Evolutionary conservation across 2,888 invertebrate genomes (phyloP).

Genomic region (Epistrophe eligans): DNA sequence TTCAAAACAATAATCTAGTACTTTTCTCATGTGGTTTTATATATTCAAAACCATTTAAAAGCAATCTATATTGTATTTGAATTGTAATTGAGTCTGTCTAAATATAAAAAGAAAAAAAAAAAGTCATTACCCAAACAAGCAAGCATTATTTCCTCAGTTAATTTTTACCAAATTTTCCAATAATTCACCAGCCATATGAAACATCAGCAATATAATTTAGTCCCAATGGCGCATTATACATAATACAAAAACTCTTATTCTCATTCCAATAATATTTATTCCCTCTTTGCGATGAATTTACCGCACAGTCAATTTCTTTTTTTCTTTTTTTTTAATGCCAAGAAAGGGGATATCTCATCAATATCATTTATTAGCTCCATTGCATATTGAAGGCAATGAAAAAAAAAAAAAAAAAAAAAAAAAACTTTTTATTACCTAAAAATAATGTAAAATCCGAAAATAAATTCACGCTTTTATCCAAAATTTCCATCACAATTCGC

Average conservation of each 20-base stretch:
- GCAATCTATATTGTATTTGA: slow-evolving; percentile 6
- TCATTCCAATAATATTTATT: not conserved
- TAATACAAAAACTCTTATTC: slow-evolving; percentile 2
- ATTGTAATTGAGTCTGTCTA: not conserved
- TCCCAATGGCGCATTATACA: not conserved
- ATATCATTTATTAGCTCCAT: slow-evolving; percentile 37
- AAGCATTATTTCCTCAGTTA: slow-evolving; percentile 31
- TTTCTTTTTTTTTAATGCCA: not conserved
- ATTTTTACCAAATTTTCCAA: slow-evolving; percentile 38
- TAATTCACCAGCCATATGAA: slow-evolving; percentile 49
- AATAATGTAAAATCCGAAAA: slow-evolving; percentile 49
- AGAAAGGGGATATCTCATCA: slow-evolving; percentile 38
- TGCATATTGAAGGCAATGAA: slow-evolving; percentile 8
- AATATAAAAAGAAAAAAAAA: slow-evolving; percentile 11
- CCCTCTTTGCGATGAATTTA: not conserved
- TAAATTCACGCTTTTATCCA: slow-evolving; percentile 3
- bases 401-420: not conserved
- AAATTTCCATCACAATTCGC: slow-evolving; percentile 24
- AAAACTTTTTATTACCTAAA: slow-evolving; percentile 28
- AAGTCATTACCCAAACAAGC: slow-evolving; percentile 38
- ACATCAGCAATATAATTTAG: not conserved
- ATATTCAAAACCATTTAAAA: slow-evolving; percentile 3
- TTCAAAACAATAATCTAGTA: too few relatives aligned
- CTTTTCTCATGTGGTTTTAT: not conserved
- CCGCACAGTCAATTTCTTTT: not conserved